Percentiles rank a stretch among this genome's conserved stretches.
These are phyloP conservation scores for Diabrotica undecimpunctata DNA, from an alignment of 1,140 invertebrate species.

Conservation along the genomic window DNA sequence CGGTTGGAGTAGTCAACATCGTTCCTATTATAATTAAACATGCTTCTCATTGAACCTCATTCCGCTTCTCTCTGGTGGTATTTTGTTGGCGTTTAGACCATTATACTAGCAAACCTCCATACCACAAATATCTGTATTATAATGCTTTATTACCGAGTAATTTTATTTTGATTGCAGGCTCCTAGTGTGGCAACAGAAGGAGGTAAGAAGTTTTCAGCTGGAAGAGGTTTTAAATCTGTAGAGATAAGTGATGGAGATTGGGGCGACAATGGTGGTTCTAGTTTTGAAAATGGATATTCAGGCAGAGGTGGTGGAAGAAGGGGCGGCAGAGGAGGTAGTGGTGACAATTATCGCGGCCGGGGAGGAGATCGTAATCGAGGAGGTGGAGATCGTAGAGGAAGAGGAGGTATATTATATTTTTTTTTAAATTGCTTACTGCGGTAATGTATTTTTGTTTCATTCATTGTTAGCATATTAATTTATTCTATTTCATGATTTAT, in stretches of 20 bases:
- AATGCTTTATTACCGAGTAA: too few species aligned
- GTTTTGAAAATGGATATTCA: constrained; percentile 10
- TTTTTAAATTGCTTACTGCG: constrained; percentile 12
- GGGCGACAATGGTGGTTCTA: constrained; percentile 17
- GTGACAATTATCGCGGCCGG: constrained; percentile 13
- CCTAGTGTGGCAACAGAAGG: constrained; percentile 29
- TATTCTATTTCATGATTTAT: too few species aligned
- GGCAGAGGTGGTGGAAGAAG: constrained; percentile 13
- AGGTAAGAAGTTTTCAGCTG: constrained; percentile 34
- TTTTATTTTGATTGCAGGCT: too few species aligned
- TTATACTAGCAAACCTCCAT: too few species aligned
- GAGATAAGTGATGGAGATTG: constrained; percentile 14
- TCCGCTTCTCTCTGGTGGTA: too few species aligned
- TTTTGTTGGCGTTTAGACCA: too few species aligned
- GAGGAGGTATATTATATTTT: constrained; percentile 12
- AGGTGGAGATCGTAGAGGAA: constrained; percentile 20
- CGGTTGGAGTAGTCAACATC: too few species aligned
- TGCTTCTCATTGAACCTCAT: too few species aligned
- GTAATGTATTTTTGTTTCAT: constrained; percentile 3
- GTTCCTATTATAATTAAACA: too few species aligned
- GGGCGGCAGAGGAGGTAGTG: constrained; percentile 21
- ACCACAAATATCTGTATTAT: too few species aligned
- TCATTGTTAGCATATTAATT: too few species aligned
- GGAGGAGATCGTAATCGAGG: constrained; percentile 18
- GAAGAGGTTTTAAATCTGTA: constrained; percentile 35